Percentiles rank a stretch among this genome's conserved stretches.
These are phyloP conservation scores for Crematogaster levior DNA, from an alignment of 2,888 invertebrate genomes.

Conservation along the genomic window DNA sequence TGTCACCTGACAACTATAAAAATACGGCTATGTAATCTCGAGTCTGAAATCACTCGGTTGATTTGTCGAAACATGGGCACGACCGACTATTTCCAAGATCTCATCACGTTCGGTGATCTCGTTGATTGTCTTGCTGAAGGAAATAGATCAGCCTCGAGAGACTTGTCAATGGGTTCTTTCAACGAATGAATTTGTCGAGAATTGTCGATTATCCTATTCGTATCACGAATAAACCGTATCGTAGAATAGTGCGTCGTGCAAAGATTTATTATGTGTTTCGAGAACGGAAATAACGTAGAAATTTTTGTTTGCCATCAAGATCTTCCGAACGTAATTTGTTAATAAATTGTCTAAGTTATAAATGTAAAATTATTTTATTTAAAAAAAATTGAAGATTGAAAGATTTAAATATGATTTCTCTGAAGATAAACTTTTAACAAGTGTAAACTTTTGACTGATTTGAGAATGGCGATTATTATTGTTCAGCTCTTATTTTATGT, in stretches of 20 bases:
- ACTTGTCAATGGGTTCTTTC: conserved; percentile 2
- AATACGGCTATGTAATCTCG: too few relatives aligned
- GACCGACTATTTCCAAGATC: neutral
- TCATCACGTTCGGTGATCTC: neutral
- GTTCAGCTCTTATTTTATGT: neutral
- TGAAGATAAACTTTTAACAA: neutral
- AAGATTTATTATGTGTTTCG: neutral
- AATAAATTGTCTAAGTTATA: neutral
- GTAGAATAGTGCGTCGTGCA: neutral
- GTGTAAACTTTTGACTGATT: too few relatives aligned
- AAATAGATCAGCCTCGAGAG: neutral
- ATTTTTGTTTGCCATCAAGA: neutral
- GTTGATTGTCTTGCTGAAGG: neutral
- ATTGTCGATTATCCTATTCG: conserved; percentile 1
- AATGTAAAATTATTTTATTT: neutral
- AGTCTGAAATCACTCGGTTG: neutral
- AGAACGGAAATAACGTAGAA: neutral
- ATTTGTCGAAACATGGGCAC: neutral
- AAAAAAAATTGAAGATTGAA: neutral
- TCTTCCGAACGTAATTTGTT: neutral
- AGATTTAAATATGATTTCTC: neutral
- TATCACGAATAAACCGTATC: conserved; percentile 8
- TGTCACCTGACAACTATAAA: too few relatives aligned
- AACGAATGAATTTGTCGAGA: too few relatives aligned
- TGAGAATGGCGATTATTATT: neutral